Percentiles rank a stretch among this genome's conserved stretches.
Evolutionary conservation across 2,797 vertebrate genomes (phyloP).

Genomic region (Poeciliopsis infans): DNA sequence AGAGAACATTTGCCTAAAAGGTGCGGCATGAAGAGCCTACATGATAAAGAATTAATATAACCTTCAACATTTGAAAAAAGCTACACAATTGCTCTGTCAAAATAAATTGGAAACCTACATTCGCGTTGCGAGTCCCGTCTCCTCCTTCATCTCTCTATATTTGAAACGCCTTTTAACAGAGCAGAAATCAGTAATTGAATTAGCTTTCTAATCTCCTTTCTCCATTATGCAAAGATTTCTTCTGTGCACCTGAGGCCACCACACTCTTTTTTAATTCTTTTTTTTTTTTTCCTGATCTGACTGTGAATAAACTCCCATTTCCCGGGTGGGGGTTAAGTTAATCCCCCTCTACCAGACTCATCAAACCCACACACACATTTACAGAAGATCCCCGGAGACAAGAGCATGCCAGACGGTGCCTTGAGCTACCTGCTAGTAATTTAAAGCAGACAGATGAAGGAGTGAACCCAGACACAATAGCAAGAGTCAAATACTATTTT

Average conservation of each 20-base stretch:
- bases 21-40: slow-evolving; percentile 4
- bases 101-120: slow-evolving; percentile 19
- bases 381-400: slow-evolving; percentile 31
- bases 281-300: slow-evolving; percentile 46
- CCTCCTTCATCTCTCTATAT: slow-evolving; percentile 27
- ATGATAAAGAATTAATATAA: slow-evolving; percentile 27
- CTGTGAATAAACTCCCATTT: slow-evolving; percentile 37
- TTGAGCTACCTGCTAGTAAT: slow-evolving; percentile 64
- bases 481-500: slow-evolving; percentile 23
- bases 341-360: slow-evolving; percentile 39
- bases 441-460: slow-evolving; percentile 59
- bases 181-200: slow-evolving; percentile 59
- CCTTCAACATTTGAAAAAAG: slow-evolving; percentile 21
- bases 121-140: slow-evolving; percentile 10
- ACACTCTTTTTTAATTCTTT: slow-evolving; percentile 5
- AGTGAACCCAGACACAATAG: slow-evolving; percentile 43
- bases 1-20: not conserved
- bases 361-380: slow-evolving; percentile 25
- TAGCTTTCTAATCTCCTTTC: slow-evolving; percentile 56
- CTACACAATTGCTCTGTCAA: slow-evolving; percentile 22
- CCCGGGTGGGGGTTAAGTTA: slow-evolving; percentile 45
- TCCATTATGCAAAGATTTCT: slow-evolving; percentile 59
- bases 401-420: slow-evolving; percentile 56
- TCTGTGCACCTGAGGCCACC: slow-evolving; percentile 71
- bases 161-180: slow-evolving; percentile 45